Conservation (phyloP, 2,113 vertebrate species). For the Protobothrops mucrosquamatus region DNA sequence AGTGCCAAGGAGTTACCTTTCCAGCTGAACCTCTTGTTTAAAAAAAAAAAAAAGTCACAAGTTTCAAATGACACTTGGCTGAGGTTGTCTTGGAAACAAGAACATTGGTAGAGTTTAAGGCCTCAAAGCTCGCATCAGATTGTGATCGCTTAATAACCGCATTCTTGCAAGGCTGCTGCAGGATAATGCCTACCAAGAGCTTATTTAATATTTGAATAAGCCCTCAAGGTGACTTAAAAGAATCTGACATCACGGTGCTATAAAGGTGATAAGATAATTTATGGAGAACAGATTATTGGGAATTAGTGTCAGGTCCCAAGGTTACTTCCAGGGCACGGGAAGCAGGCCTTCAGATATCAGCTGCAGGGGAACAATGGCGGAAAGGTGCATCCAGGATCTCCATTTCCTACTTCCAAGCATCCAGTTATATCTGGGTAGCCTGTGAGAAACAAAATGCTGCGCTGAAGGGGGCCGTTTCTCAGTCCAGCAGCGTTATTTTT, state of each 20-base stretch:
- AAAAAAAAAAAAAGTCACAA: not conserved
- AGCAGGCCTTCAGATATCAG: not conserved
- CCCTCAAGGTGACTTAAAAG: not conserved
- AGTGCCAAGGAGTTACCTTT: not conserved
- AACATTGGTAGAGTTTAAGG: not conserved
- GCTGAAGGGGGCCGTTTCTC: not conserved
- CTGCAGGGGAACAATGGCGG: not conserved
- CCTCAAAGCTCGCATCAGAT: not conserved
- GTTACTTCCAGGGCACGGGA: not conserved
- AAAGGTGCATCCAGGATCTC: not conserved
- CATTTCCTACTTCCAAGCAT: not conserved
- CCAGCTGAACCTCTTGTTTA: not conserved
- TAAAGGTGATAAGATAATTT: not conserved
- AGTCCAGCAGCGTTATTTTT: not conserved
- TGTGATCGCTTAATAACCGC: not conserved
- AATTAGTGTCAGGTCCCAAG: not conserved
- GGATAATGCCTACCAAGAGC: not conserved
- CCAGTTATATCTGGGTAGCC: not conserved
- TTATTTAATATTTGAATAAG: not conserved
- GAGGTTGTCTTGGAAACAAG: conserved; percentile 19
- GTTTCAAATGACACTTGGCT: not conserved
- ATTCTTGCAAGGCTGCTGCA: not conserved
- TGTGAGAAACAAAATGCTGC: not conserved
- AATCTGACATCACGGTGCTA: not conserved
- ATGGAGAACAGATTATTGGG: not conserved